These are phyloP conservation scores for Pseudochirops corinnae DNA, from an alignment of 2,797 vertebrate genomes.

Conservation along the genomic window DNA sequence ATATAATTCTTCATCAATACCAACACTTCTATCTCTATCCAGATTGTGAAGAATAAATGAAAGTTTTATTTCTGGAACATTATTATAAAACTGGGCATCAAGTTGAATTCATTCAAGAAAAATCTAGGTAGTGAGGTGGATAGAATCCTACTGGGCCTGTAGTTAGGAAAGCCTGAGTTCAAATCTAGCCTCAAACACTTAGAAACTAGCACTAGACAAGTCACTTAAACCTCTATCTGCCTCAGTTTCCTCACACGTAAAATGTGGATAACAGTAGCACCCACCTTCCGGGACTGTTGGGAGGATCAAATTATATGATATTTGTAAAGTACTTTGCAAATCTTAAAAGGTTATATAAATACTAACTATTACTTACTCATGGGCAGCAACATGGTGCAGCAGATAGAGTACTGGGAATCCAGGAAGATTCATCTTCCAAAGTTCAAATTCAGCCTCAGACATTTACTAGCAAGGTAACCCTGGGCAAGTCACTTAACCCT, in stretches of 20 bases:
- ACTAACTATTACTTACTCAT: background rate
- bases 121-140: background rate
- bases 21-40: conserved; percentile 7
- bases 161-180: background rate
- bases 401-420: background rate
- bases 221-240: background rate
- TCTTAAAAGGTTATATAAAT: background rate
- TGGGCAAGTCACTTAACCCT: background rate
- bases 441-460: background rate
- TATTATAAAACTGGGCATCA: conserved; percentile 20
- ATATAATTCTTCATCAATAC: conserved; percentile 14
- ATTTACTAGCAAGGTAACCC: background rate
- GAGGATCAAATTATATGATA: background rate
- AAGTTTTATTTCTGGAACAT: conserved; percentile 22
- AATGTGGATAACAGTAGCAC: background rate
- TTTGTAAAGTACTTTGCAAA: background rate
- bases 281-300: background rate
- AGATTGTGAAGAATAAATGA: background rate
- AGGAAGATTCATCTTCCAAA: background rate
- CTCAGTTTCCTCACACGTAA: background rate
- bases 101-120: conserved; percentile 12
- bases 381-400: background rate
- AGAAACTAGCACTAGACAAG: background rate
- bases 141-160: background rate
- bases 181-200: background rate